Evolutionary conservation across 2,888 invertebrate genomes (phyloP).

Genomic region (Andrena camellia): DNA sequence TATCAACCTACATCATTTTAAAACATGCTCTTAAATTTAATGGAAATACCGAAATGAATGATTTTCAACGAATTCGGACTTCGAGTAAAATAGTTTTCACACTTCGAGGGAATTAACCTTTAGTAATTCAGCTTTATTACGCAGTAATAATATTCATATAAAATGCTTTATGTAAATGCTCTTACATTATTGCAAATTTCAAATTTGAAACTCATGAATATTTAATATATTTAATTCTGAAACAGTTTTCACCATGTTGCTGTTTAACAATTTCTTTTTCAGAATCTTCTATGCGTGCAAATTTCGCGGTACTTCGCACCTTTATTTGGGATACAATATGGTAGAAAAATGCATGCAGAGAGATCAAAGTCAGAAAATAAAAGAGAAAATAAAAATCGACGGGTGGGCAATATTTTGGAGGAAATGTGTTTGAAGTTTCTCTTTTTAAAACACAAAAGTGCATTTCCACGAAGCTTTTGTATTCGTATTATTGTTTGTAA

Average conservation of each 20-base stretch:
- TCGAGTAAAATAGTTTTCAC: no score
- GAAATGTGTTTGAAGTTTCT: not conserved
- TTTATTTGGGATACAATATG: not conserved
- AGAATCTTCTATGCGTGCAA: not conserved
- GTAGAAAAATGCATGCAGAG: not conserved
- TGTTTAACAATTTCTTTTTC: slow-evolving; percentile 1
- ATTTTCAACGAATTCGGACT: no score
- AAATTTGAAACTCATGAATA: not conserved
- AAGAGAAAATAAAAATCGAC: not conserved
- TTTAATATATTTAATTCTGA: not conserved
- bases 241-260: not conserved
- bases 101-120: no score
- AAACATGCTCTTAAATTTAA: not conserved
- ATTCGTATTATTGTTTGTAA: not conserved
- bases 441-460: not conserved
- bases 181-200: not conserved
- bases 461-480: not conserved
- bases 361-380: slow-evolving; percentile 19
- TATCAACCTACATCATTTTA: not conserved
- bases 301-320: not conserved
- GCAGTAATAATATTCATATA: no score
- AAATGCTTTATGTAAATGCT: not conserved
- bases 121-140: no score
- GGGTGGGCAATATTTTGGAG: not conserved
- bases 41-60: not conserved